Conservation (phyloP, 2,888 invertebrate genomes). For the Electrophaes corylata region DNA sequence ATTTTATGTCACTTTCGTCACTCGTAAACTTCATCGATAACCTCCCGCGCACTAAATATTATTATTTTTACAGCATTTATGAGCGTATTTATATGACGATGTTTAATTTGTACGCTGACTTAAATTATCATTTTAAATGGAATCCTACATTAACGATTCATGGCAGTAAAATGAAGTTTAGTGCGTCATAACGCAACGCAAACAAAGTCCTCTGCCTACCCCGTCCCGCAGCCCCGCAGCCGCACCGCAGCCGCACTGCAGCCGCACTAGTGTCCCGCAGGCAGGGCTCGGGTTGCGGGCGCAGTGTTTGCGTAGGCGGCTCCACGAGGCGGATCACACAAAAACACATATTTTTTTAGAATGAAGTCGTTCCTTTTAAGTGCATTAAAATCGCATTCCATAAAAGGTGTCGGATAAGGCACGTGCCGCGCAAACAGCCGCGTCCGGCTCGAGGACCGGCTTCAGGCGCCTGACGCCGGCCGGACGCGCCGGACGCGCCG, state of each 20-base stretch:
- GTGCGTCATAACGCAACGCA: slow-evolving; percentile 1
- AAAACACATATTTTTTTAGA: slow-evolving; percentile 61
- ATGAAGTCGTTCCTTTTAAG: slow-evolving; percentile 68
- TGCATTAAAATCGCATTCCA: slow-evolving; percentile 76
- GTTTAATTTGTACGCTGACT: not conserved
- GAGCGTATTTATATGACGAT: not conserved
- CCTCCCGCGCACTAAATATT: slow-evolving; percentile 51
- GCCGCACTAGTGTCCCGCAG: no score
- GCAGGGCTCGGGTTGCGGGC: slow-evolving; percentile 18
- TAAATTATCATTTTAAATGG: slow-evolving; percentile 1
- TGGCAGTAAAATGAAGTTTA: slow-evolving; percentile 10
- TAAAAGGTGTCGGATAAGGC: slow-evolving; percentile 76
- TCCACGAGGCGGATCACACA: no score
- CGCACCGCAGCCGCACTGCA: no score
- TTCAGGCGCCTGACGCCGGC: slow-evolving; percentile 27
- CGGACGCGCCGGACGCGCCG: slow-evolving; percentile 15
- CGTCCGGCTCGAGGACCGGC: slow-evolving; percentile 42
- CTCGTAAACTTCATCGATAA: slow-evolving; percentile 61
- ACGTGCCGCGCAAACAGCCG: slow-evolving; percentile 66
- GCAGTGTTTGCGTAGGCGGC: slow-evolving; percentile 48
- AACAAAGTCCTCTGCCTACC: slow-evolving; percentile 1
- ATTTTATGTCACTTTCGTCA: slow-evolving; percentile 54
- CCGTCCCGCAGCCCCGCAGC: no score
- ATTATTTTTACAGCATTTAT: not conserved
- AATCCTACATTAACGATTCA: not conserved